phyloP scores from a whole-genome alignment of 1,140 invertebrate species.

The Diorhabda carinulata region DNA sequence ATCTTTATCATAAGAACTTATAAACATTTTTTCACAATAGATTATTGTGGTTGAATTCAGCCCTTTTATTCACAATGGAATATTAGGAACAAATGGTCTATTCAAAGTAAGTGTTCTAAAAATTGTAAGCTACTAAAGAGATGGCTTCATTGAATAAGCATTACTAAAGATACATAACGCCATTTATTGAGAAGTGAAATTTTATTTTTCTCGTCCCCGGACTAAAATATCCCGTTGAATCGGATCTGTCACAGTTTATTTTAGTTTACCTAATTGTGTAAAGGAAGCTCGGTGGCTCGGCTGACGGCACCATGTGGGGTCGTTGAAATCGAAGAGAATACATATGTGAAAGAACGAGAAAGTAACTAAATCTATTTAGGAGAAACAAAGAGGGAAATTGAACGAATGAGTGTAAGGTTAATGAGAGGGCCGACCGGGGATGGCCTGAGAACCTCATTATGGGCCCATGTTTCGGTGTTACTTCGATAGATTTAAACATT shows the following conservation, averaged over 20 bases:
- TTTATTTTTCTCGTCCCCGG: no score
- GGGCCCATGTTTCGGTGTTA: slow-evolving; percentile 27
- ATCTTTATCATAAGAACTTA: no score
- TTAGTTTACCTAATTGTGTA: slow-evolving; percentile 21
- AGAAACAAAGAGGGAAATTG: background rate
- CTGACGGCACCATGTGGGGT: slow-evolving; percentile 17
- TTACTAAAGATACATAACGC: no score
- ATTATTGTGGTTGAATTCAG: no score
- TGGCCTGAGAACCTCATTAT: slow-evolving; percentile 28
- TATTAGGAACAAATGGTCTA: no score
- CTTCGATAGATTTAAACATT: slow-evolving; percentile 29
- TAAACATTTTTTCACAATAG: no score
- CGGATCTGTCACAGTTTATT: slow-evolving; percentile 13
- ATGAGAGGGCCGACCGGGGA: slow-evolving; percentile 28
- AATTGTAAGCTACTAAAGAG: no score
- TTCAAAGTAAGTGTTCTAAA: no score
- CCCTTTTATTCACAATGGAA: no score
- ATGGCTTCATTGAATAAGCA: no score
- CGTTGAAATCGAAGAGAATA: slow-evolving; percentile 21
- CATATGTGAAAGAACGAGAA: background rate
- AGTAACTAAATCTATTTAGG: background rate
- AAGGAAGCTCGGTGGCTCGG: slow-evolving; percentile 14
- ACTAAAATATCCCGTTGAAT: background rate
- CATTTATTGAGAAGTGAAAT: no score
- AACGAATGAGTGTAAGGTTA: slow-evolving; percentile 27